These are phyloP conservation scores for Stenodera caucasica DNA, from an alignment of 2,888 invertebrate species.

Conservation along the genomic window DNA sequence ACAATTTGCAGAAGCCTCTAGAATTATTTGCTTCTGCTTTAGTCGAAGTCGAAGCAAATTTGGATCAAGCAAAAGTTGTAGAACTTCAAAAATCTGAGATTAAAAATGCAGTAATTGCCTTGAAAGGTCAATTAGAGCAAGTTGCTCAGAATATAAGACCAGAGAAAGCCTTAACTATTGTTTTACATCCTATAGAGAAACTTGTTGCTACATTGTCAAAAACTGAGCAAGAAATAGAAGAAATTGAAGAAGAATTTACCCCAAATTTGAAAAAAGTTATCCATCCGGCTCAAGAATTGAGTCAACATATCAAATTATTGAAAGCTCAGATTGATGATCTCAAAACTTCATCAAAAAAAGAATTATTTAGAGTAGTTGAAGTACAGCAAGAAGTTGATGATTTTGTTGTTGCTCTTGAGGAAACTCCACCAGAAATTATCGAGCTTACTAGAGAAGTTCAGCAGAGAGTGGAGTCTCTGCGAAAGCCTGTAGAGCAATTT, in stretches of 20 bases:
- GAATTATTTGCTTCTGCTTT: conserved; percentile 1
- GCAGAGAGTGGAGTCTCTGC: not conserved
- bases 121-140: conserved; percentile 29
- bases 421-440: not conserved
- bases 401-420: not conserved
- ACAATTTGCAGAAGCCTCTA: not conserved
- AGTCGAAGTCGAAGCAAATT: conserved; percentile 3
- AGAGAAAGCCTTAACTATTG: conserved; percentile 13
- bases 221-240: conserved; percentile 8
- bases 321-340: not conserved
- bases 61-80: conserved; percentile 2
- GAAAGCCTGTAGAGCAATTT: not conserved
- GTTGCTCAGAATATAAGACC: conserved; percentile 11
- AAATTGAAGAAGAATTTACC: not conserved
- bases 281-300: not conserved
- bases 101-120: conserved; percentile 22
- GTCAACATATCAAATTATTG: not conserved
- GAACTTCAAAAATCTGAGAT: conserved; percentile 18
- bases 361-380: not conserved
- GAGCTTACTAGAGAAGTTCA: not conserved
- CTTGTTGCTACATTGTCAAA: conserved; percentile 20
- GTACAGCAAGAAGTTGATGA: not conserved
- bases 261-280: not conserved
- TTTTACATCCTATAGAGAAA: conserved; percentile 21
- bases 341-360: not conserved